Base-by-base conservation (phyloP, 1,140 invertebrate genomes). In the Drosophila equinoxialis region DNA sequence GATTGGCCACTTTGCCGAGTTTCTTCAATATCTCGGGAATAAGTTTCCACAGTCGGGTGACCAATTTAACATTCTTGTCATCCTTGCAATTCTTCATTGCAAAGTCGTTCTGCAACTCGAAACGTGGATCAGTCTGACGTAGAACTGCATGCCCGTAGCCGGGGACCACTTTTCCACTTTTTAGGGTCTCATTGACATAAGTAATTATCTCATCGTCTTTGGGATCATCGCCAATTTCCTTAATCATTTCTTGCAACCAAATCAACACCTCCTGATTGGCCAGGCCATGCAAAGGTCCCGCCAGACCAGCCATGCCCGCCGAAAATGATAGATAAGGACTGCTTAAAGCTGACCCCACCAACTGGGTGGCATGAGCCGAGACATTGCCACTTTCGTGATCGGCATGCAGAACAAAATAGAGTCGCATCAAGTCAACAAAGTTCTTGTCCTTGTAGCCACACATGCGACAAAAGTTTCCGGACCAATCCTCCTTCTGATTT, bases 321-420 rank as follows among this genome's bases (percentile, higher is more conserved):
- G 97, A 95, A 93, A 98, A 98, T 5, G 97, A 97, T 0, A 99
- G 93, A 92, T 98, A 99, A 0, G 98, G 97, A 92, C 99, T 98
- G 67, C 97, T 97, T 8, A 99, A 93, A 0, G 98, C 98, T 11
- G 97, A 98, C 6, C 97, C 98, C 1, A 99, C 98, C 81, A 99
- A 94, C 92, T 99, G 98, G 11, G 95, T 96, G 1, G 98, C 96
- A 92, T 99, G 98, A 6, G 98, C 98, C 30, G 96, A 96, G 1
- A 99, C 98, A 91, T 99, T 99, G 70, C 98, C 98, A 74, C 98
- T 97, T 92, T 98, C 97, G 93, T 98, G 97, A 92, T 98, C 97
- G 93, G 96, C 97, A 94, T 99, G 98, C 79, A 99, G 98, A 14
- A 97, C 98, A 37, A 99, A 93, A 91, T 99, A 99, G 3, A 99